phyloP scores from a whole-genome alignment of 2,113 vertebrate genomes.

The Rhinogobius similis region DNA sequence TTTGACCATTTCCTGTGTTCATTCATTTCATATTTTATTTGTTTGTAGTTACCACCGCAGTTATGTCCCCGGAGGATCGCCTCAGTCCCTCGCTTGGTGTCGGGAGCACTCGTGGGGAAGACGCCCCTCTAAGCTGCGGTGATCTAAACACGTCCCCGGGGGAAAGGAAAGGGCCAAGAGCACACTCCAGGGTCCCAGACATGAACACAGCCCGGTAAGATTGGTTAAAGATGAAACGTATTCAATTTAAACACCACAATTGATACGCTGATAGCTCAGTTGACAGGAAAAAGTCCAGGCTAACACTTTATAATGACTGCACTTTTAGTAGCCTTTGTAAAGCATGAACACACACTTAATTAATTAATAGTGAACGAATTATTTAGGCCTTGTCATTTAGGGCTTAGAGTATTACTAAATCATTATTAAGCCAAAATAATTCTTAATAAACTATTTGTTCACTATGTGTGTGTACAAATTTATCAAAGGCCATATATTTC shows the following conservation, averaged over 20 bases:
- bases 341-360: no score
- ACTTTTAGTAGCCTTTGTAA: no score
- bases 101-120: conserved; percentile 41
- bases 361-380: no score
- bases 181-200: conserved; percentile 27
- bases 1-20: background rate
- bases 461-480: no score
- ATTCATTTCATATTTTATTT: background rate
- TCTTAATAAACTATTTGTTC: no score
- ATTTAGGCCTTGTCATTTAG: no score
- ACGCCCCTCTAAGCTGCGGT: conserved; percentile 26
- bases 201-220: conserved; percentile 51
- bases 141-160: conserved; percentile 31
- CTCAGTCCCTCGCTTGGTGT: conserved; percentile 41
- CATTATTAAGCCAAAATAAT: no score
- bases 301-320: background rate
- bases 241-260: no score
- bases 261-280: no score
- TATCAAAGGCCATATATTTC: no score
- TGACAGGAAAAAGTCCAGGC: no score
- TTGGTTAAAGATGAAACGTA: background rate
- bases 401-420: no score
- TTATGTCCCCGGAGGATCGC: conserved; percentile 60
- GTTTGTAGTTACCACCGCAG: conserved; percentile 16
- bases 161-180: conserved; percentile 7